A percentile compares a stretch with the other conserved stretches of the same genome.
Conservation (phyloP, 1,140 invertebrate genomes). For the Pogonomyrmex barbatus region DNA sequence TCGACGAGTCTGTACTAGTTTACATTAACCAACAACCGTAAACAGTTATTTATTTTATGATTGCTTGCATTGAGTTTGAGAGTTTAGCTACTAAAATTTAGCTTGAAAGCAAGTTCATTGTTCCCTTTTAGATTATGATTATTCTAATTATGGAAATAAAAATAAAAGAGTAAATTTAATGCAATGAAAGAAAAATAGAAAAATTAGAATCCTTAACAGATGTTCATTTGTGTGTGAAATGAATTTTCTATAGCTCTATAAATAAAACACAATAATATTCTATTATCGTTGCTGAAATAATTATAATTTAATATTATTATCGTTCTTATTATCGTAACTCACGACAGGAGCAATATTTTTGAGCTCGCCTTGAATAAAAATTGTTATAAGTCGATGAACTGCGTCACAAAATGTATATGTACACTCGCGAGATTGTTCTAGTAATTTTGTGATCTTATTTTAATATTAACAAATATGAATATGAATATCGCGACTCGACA, state of each 20-base stretch:
- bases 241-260: background rate
- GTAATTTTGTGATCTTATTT: conserved; percentile 48
- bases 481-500: conserved; percentile 30
- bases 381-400: background rate
- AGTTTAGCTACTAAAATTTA: background rate
- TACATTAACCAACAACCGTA: background rate
- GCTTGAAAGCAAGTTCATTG: background rate
- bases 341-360: background rate
- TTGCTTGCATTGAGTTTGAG: background rate
- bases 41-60: conserved; percentile 14
- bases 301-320: background rate
- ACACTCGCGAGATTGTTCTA: background rate
- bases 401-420: background rate
- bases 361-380: background rate
- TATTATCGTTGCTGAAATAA: background rate
- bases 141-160: background rate
- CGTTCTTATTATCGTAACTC: background rate
- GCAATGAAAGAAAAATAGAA: background rate
- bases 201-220: background rate
- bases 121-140: background rate
- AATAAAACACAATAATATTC: background rate
- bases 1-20: background rate
- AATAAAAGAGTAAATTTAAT: background rate
- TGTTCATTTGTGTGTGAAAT: too few relatives aligned
- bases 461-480: conserved; percentile 30